These are phyloP conservation scores for Beroe ovata DNA, from an alignment of 37 sponge, comb jelly and placozoan genomes.

Conservation along the genomic window DNA sequence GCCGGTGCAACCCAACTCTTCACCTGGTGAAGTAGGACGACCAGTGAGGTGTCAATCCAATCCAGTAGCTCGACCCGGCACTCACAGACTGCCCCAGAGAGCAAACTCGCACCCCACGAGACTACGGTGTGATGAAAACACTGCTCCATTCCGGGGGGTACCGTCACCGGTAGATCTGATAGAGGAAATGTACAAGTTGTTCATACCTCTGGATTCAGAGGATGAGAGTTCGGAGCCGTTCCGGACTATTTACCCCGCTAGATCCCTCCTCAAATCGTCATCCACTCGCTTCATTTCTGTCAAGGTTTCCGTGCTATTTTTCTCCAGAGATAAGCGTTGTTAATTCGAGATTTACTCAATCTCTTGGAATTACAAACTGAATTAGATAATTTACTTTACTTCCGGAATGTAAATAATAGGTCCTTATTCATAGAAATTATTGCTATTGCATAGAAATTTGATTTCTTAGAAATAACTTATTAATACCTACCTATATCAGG, in stretches of 20 bases:
- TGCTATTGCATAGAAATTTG: too few species aligned
- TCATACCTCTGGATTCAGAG: not conserved
- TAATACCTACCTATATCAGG: too few species aligned
- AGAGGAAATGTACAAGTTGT: constrained; percentile 18
- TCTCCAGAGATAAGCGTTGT: too few species aligned
- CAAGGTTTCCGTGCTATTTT: not conserved
- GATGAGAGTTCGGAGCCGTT: not conserved
- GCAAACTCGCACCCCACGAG: not conserved
- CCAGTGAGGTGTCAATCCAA: not conserved
- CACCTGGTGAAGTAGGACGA: too few species aligned
- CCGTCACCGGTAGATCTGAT: not conserved
- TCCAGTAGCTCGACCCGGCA: not conserved
- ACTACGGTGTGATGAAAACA: not conserved
- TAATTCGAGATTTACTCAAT: too few species aligned
- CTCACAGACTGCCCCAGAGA: not conserved
- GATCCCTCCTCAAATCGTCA: not conserved
- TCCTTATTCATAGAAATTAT: too few species aligned
- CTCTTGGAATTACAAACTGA: too few species aligned
- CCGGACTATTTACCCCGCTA: constrained; percentile 3
- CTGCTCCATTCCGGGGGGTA: not conserved
- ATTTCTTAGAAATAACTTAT: too few species aligned
- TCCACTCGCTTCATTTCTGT: not conserved
- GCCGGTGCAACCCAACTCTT: too few species aligned
- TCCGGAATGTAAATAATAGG: too few species aligned
- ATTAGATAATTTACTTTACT: too few species aligned